A percentile compares a stretch with the other conserved stretches of the same genome.
phyloP scores from a whole-genome alignment of 1,140 invertebrate species.

The Thereuonema tuberculata region DNA sequence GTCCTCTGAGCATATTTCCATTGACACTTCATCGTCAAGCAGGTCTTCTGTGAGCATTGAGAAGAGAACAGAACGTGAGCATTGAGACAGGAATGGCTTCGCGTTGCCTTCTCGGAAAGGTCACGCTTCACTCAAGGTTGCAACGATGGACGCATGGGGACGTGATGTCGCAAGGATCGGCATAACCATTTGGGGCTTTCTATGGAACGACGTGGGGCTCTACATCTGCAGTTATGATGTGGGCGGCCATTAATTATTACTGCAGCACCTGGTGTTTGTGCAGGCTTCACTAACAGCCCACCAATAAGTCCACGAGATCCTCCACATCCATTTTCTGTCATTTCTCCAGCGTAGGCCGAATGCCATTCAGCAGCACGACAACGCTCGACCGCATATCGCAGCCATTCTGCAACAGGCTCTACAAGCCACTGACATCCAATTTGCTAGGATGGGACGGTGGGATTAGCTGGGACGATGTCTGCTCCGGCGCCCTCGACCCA shows the following conservation, averaged over 20 bases:
- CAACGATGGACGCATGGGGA: background rate
- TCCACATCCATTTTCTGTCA: background rate
- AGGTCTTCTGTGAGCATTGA: background rate
- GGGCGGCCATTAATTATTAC: background rate
- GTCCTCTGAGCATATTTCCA: background rate
- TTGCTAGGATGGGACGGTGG: background rate
- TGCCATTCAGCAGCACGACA: background rate
- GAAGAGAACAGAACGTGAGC: background rate
- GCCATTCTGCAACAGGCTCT: background rate
- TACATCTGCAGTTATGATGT: background rate
- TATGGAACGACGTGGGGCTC: too few relatives aligned
- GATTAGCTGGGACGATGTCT: background rate
- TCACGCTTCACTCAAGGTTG: background rate
- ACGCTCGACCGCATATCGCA: background rate
- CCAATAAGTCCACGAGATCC: background rate
- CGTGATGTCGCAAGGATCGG: background rate
- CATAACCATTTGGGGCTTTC: background rate
- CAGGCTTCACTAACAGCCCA: background rate
- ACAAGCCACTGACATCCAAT: background rate
- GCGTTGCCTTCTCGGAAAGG: background rate
- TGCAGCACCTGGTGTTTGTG: background rate
- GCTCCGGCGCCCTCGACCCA: background rate
- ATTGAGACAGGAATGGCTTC: too few relatives aligned
- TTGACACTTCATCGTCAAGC: background rate
- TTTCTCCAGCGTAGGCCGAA: background rate